Evolutionary conservation across 2,888 invertebrate species (phyloP), one percentile per base, ranked within the genome.

Genomic region (Frankliniella intonsa): DNA sequence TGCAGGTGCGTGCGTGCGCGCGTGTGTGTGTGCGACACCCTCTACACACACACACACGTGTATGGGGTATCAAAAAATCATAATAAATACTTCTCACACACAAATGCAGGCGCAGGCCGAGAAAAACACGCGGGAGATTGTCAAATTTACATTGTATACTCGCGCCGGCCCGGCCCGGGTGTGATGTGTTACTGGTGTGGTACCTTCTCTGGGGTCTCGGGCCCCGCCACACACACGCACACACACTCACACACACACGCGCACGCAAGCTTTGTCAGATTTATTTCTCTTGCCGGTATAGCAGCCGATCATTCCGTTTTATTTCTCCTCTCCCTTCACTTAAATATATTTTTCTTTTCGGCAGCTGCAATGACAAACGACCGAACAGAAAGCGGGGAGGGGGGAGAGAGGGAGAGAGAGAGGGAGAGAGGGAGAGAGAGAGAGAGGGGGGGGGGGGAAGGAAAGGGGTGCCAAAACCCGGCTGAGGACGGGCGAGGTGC

Each of bases 351-450:
- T 76, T 25, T 69, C 25, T 25, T 76, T 76, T 76, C 69, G 69
- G 69, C 69, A 76, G 69, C 69, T 76, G 69, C 69, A 69, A 22
- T 69, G 25, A 76, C 22, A 22, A 76, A 76, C 69, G 69, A 55
- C 11, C 55, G 55, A 19, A 19, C 55, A 14, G 55, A 19, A 55
- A 3, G 62, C 14, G 62, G 62, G n/a, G 14, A 17, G 14, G 62
- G 17, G 81, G 49, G 82, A 22, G 80, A 14, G 19, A 22, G 62
- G 19, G 62, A 14, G 81, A n/a, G 80, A 27, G 76, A 38, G 51
- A 69, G 51, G 25, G 62, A 51, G 62, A 69, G 62, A n/a, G 81
- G 5, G 65, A 50, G 80, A 25, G 81, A 69, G 82, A 25, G 62
- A 38, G 79, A 62, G 81, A 80, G 80, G 22, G 27, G 22, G 25